Base-by-base conservation (phyloP, 2,797 vertebrate species). In the Cuculus canorus region DNA sequence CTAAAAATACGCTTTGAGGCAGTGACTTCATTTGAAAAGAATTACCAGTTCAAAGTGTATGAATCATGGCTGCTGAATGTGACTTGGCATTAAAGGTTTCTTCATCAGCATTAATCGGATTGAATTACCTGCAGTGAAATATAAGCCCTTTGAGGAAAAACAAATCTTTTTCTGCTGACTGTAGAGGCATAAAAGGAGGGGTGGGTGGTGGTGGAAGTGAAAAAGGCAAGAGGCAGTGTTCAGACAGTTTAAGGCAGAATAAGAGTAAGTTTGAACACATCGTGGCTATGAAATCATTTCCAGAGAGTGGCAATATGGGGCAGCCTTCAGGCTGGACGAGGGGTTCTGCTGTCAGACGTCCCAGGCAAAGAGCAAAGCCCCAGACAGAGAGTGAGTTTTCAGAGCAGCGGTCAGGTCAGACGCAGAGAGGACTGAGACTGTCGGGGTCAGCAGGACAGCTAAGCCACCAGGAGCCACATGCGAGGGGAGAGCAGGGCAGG, bases 111-210 rank as follows among this genome's bases (percentile, higher is more conserved):
- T 91, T 92, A 90, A 85, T 88, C 84, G 70, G 65, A 88, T 93
- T 93, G 79, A 95, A 96, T 93, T 92, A 95, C 73, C 87, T 95
- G 80, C 82, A 91, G 68, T 71, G 61, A 95, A 95, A 92, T 61
- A 45, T 11, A 83, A 92, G 11, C 41, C n/a, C 76, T 92, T 90
- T 41, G 68, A 88, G 59, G 52, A 79, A 90, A 86, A 93, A 1
- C 65, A 66, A 1, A 70, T 56, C 59, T 79, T 79, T 48, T 41
- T 35, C 39, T 79, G 50, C 15, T 87, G 82, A 43, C 25, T 82
- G 82, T 45, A 60, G 52, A 78, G 85, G 59, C 47, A 86, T 56
- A 52, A 64, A 72, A 35, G 18, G 10, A 9, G 1, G 3, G 12
- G 3, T 8, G 33, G 14, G 9, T 5, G 17, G 6, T 2, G 5